Evolutionary conservation across 2,113 vertebrate species (phyloP).

Genomic region (Candoia aspera): DNA sequence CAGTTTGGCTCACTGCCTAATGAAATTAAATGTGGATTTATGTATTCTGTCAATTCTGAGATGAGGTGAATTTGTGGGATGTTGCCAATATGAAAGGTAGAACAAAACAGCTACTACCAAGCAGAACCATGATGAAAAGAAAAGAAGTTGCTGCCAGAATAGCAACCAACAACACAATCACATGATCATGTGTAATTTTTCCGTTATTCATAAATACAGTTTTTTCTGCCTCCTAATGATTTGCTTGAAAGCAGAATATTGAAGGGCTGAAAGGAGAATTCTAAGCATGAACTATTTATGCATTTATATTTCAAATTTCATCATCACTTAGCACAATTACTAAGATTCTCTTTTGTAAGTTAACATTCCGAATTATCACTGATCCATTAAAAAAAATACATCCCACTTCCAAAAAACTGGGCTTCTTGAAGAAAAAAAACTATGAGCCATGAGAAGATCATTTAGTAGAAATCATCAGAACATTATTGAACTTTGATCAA

Average conservation of each 20-base stretch:
- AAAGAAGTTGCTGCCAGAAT: background rate
- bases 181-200: background rate
- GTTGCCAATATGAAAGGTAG: background rate
- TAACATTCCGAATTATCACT: no score
- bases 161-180: background rate
- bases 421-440: background rate
- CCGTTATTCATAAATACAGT: background rate
- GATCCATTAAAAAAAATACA: background rate
- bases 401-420: background rate
- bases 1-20: background rate
- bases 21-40: constrained; percentile 23
- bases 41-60: constrained; percentile 16
- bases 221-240: background rate
- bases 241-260: background rate
- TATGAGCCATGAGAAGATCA: background rate
- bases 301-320: no score
- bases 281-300: background rate
- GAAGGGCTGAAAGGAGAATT: background rate
- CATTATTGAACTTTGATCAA: background rate
- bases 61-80: constrained; percentile 16
- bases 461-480: background rate
- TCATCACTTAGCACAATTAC: background rate
- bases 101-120: rapidly evolving
- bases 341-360: background rate
- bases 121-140: background rate